A percentile compares a stretch with the other conserved stretches of the same genome.
Conservation (phyloP, 2,797 vertebrate genomes). For the Lophius americanus region DNA sequence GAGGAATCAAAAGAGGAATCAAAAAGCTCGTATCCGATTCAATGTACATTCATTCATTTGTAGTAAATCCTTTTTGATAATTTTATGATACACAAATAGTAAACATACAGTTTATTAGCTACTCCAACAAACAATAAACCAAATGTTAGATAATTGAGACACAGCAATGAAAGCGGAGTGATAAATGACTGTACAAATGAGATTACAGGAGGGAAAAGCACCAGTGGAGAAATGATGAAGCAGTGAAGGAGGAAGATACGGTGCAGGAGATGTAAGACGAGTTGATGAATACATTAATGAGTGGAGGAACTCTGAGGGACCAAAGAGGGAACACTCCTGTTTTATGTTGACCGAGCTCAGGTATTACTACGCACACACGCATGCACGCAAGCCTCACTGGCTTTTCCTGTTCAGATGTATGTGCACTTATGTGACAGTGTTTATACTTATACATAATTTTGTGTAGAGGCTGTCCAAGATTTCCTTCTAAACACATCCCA, state of each 20-base stretch:
- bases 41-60: background rate
- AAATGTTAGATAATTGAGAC: slow-evolving; percentile 1
- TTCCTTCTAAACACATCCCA: background rate
- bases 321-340: slow-evolving; percentile 64
- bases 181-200: slow-evolving; percentile 17
- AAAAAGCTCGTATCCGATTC: background rate
- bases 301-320: slow-evolving; percentile 69
- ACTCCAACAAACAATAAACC: background rate
- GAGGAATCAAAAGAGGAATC: background rate
- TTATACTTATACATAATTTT: background rate
- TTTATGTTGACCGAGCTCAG: slow-evolving; percentile 57
- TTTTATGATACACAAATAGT: background rate
- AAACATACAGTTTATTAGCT: background rate
- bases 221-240: slow-evolving; percentile 24
- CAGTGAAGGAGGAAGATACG: background rate
- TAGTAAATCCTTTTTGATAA: background rate
- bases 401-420: slow-evolving; percentile 10
- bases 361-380: slow-evolving; percentile 24
- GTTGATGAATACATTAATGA: slow-evolving; percentile 66
- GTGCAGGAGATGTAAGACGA: slow-evolving; percentile 7
- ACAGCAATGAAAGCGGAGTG: slow-evolving; percentile 1
- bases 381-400: background rate
- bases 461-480: background rate
- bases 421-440: background rate
- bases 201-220: slow-evolving; percentile 24